These are phyloP conservation scores for Yponomeuta plumbellus DNA, from an alignment of 2,888 invertebrate species.

Conservation along the genomic window DNA sequence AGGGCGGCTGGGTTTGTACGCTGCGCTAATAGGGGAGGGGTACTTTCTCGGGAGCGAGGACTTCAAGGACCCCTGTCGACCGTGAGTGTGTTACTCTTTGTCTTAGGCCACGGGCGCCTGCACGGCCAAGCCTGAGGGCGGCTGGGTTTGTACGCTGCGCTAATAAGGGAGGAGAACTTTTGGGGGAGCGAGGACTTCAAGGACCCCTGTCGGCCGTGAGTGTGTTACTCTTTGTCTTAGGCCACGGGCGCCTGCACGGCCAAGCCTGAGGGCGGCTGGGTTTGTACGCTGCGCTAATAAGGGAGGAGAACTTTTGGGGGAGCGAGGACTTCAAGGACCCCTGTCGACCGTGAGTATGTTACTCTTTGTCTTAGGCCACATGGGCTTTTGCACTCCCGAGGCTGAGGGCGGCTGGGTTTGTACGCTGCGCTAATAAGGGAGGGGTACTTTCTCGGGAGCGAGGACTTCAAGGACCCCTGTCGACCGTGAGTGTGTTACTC, in stretches of 20 bases:
- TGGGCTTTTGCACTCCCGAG: conserved; percentile 84
- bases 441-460: no score
- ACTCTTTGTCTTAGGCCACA: no score
- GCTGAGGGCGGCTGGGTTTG: conserved; percentile 65
- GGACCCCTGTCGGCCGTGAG: conserved; percentile 84
- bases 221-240: conserved; percentile 39
- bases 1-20: conserved; percentile 59
- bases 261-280: conserved; percentile 70
- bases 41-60: conserved; percentile 80
- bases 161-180: conserved; percentile 86
- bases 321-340: no score
- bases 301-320: no score
- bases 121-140: conserved; percentile 76
- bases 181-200: conserved; percentile 85
- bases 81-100: no score
- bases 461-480: no score
- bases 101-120: no score
- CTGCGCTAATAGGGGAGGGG: no score
- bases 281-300: conserved; percentile 90
- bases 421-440: no score
- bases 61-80: no score
- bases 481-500: no score
- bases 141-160: conserved; percentile 91
- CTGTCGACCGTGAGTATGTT: no score
- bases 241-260: conserved; percentile 88